Base-by-base conservation (phyloP, 35 echinoderm and acorn worm genomes). In the Diadema setosum region DNA sequence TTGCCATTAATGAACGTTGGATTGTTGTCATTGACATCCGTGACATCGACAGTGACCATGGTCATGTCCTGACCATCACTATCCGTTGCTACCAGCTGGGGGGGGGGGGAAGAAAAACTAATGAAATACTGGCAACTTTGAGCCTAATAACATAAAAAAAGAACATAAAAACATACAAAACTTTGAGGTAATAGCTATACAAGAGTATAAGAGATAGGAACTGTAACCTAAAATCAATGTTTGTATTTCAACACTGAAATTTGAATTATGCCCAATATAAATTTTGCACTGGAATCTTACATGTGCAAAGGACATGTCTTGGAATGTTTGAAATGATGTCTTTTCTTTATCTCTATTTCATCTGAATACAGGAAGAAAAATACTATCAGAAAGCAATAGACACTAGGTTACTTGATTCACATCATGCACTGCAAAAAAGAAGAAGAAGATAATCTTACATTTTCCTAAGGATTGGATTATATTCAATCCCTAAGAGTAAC, bases 11-110 rank as follows among this genome's bases (percentile, higher is more conserved):
- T 57, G 84, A 90, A 99, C 17, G 87, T 45, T 35, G 96, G 96
- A 64, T 94, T 80, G 49, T 99, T 99, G 49, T 99, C 96, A 56
- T 99, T 99, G 29, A 76, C 91, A 81, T 99, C 96, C 6, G 63
- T 42, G 9, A 99, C 43, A 24, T 70, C 87, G 59, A 99, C 93
- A 3, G 74, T 91, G n/a, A 99, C 84, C 24, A 85, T 90, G 17
- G 95, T 45, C 63, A 86, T 1, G 3, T 90, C 20, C 41, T 82
- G 24, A 52, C 34, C 73, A 32, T 83, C 36, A 2, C 56, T 75
- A 42, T 94, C 87, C 9, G 36, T 31, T 42, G 92, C 85, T 3
- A 21, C 7, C 17, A 87, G 40, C 76, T 90, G 56, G 1, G 24
- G 2, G 20, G 21, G 70, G n/a, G 36, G 6, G 11, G 24, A 76